A percentile compares a stretch with the other conserved stretches of the same genome.
phyloP scores from a whole-genome alignment of 2,888 invertebrate genomes.

The Chrysolina oricalcia region DNA sequence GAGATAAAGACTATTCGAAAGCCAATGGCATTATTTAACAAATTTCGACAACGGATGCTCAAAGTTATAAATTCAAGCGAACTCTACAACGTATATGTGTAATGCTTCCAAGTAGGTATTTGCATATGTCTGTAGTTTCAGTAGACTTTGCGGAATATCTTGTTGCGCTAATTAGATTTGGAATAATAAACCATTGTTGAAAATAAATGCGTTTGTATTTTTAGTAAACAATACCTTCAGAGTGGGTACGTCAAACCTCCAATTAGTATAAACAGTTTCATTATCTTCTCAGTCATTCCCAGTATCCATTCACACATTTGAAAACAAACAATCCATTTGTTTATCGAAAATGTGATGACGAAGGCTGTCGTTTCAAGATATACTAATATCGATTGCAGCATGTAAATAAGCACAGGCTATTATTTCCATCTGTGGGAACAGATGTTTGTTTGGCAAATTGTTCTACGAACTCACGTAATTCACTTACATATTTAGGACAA shows the following conservation, averaged over 20 bases:
- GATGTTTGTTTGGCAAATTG: conserved; percentile 1
- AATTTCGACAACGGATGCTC: not conserved
- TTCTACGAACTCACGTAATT: not conserved
- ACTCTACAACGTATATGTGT: not conserved
- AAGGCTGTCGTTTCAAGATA: not conserved
- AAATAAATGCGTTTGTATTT: not conserved
- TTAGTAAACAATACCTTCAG: not conserved
- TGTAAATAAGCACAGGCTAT: not conserved
- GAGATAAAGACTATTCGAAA: not conserved
- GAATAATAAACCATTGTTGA: not conserved
- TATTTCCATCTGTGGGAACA: not conserved
- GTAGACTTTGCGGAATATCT: not conserved
- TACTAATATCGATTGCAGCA: not conserved
- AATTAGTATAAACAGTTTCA: not conserved
- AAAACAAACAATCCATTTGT: not conserved
- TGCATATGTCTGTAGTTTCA: not conserved
- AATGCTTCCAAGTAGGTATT: not conserved
- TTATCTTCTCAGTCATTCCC: not conserved
- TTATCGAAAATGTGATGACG: not conserved
- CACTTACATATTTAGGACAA: no score
- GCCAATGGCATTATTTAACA: not conserved
- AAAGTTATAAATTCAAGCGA: not conserved
- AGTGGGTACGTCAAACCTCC: not conserved
- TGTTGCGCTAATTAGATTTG: not conserved
- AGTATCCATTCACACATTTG: not conserved